phyloP scores from a whole-genome alignment of 2,797 vertebrate species.

The Hippoglossus hippoglossus region DNA sequence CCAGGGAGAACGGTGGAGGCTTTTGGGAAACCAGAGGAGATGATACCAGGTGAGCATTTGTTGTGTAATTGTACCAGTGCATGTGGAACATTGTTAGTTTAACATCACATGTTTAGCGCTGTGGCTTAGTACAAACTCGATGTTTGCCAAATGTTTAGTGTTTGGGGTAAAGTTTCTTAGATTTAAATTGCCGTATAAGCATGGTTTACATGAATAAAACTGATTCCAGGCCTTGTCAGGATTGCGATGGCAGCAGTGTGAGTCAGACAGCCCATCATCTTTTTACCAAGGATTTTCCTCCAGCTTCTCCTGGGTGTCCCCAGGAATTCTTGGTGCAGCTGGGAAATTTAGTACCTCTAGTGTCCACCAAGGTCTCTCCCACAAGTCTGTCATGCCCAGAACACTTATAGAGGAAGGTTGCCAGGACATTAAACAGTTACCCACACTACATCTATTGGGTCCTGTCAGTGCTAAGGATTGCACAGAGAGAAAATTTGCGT shows the following conservation, averaged over 20 bases:
- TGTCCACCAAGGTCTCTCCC: not conserved
- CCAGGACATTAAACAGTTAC: not conserved
- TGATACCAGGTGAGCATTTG: constrained; percentile 86
- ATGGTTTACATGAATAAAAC: not conserved
- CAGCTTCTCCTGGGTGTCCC: not conserved
- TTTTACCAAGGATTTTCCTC: not conserved
- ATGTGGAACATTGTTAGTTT: not conserved
- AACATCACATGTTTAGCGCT: not conserved
- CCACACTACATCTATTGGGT: not conserved
- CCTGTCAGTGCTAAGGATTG: no score
- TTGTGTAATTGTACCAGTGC: no score
- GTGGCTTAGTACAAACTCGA: no score
- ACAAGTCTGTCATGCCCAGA: not conserved
- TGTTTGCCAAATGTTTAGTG: no score
- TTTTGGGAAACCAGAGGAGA: constrained; percentile 88
- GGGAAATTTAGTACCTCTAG: not conserved
- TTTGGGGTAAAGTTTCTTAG: no score
- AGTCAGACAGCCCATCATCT: not conserved
- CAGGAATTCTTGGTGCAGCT: not conserved
- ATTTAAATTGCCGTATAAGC: no score
- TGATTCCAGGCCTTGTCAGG: not conserved
- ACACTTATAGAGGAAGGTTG: not conserved
- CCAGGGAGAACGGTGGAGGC: constrained; percentile 92
- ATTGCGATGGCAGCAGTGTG: not conserved
- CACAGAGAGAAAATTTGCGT: not conserved